These are phyloP conservation scores for Chrysemys picta DNA, from an alignment of 2,113 vertebrate genomes.

Conservation along the genomic window DNA sequence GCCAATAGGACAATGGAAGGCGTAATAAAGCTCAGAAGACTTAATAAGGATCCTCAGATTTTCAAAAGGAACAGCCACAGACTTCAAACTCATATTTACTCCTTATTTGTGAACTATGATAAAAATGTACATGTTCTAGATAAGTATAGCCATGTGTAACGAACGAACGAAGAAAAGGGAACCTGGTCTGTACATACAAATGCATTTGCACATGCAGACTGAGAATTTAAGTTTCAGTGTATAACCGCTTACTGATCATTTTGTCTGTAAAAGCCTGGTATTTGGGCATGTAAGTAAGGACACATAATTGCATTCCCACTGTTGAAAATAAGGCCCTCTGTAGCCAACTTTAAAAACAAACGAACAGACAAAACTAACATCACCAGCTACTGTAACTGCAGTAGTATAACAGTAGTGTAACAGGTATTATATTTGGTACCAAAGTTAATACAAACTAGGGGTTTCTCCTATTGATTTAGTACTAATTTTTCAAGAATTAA, in stretches of 20 bases:
- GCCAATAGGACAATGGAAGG: background rate
- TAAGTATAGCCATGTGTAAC: background rate
- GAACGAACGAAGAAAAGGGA: background rate
- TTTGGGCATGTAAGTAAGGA: background rate
- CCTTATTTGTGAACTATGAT: background rate
- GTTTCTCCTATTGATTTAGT: background rate
- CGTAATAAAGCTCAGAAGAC: background rate
- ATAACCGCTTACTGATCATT: background rate
- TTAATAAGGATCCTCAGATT: background rate
- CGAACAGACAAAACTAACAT: background rate
- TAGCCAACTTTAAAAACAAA: background rate
- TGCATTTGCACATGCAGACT: background rate
- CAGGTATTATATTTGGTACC: background rate
- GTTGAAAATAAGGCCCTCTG: background rate
- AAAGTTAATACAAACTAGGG: background rate
- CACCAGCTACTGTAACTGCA: background rate
- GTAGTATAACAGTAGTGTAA: background rate
- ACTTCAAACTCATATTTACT: background rate
- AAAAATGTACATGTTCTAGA: background rate
- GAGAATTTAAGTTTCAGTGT: background rate
- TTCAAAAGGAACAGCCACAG: background rate
- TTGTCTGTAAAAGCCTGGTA: background rate
- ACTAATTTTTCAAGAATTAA: background rate
- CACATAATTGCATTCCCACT: background rate
- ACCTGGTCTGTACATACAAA: background rate